phyloP scores from a whole-genome alignment of 1,140 invertebrate species.

The Hirudo medicinalis region DNA sequence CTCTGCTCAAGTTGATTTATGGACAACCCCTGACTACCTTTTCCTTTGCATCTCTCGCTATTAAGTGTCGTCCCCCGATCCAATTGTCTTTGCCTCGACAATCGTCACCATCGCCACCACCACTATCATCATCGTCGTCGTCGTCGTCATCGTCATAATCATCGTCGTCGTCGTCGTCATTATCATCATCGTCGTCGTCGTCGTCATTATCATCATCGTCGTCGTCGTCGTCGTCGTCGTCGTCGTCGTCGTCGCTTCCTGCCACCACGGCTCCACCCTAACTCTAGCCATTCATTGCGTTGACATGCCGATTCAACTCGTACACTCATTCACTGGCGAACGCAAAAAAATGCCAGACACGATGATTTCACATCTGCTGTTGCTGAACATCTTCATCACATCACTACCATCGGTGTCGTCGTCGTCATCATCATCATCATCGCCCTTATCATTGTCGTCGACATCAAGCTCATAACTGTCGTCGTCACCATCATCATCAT shows the following conservation, averaged over 20 bases:
- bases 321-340: not conserved
- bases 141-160: not conserved
- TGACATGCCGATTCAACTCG: not conserved
- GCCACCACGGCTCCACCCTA: not conserved
- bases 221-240: not conserved
- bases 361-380: not conserved
- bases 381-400: not conserved
- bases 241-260: not conserved
- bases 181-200: not conserved
- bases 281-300: not conserved
- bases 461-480: too few relatives aligned
- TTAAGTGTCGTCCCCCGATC: not conserved
- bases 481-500: not conserved
- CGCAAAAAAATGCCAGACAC: slow-evolving; percentile 1
- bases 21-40: not conserved
- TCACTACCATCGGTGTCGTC: not conserved
- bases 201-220: too few relatives aligned
- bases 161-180: not conserved
- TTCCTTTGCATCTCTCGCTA: not conserved
- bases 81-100: not conserved
- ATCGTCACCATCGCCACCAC: not conserved
- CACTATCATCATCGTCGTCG: not conserved
- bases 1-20: too few relatives aligned
- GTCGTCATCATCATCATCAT: slow-evolving; percentile 3
- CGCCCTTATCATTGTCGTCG: not conserved